A percentile compares a stretch with the other conserved stretches of the same genome.
Evolutionary conservation across 2,888 invertebrate species (phyloP).

Genomic region (Dendrolimus houi): DNA sequence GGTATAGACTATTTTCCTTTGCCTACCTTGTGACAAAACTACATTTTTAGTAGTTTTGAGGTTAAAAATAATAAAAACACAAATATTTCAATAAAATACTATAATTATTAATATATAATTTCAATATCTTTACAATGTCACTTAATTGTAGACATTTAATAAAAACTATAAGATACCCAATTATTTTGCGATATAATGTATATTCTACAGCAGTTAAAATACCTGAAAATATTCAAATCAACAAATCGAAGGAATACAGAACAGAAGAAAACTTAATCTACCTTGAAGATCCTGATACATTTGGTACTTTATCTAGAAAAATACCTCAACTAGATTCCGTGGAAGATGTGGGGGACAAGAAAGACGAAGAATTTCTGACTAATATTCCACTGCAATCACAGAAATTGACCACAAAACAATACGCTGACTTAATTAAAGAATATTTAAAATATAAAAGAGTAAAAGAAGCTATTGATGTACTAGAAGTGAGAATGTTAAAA

Average conservation of each 20-base stretch:
- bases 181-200: slow-evolving; percentile 23
- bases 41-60: too few relatives aligned
- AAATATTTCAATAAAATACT: too few relatives aligned
- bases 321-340: slow-evolving; percentile 29
- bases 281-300: slow-evolving; percentile 74
- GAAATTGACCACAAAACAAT: slow-evolving; percentile 78
- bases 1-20: too few relatives aligned
- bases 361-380: slow-evolving; percentile 76
- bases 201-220: slow-evolving; percentile 21
- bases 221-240: slow-evolving; percentile 20
- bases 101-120: too few relatives aligned
- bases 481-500: slow-evolving; percentile 86
- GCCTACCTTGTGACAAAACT: too few relatives aligned
- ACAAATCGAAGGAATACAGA: slow-evolving; percentile 32
- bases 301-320: slow-evolving; percentile 63
- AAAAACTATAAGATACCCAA: slow-evolving; percentile 23
- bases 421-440: slow-evolving; percentile 83
- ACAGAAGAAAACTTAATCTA: slow-evolving; percentile 45
- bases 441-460: slow-evolving; percentile 79
- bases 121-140: slow-evolving; percentile 27
- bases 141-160: slow-evolving; percentile 34
- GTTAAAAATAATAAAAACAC: too few relatives aligned
- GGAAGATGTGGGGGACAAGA: slow-evolving; percentile 74
- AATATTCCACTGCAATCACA: slow-evolving; percentile 64
- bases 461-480: slow-evolving; percentile 85